A percentile compares a stretch with the other conserved stretches of the same genome.
phyloP scores from a whole-genome alignment of 2,888 invertebrate species.

The Pseudanteris insignis region DNA sequence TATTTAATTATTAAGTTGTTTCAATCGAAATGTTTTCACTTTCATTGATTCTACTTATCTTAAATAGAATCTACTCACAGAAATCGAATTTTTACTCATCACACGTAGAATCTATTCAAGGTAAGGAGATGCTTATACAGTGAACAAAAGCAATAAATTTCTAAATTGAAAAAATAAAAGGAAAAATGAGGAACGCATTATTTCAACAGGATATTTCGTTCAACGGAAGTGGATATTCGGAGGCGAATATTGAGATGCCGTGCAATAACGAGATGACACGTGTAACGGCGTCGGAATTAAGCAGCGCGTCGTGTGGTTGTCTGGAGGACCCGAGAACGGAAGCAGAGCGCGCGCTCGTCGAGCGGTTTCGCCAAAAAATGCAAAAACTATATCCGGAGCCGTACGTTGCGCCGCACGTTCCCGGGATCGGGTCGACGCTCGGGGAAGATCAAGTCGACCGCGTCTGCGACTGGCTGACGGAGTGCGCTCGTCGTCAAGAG shows the following conservation, averaged over 20 bases:
- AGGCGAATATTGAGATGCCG: neutral
- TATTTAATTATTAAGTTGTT: too few species aligned
- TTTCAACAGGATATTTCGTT: neutral
- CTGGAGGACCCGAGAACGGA: conserved; percentile 38
- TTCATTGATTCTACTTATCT: too few species aligned
- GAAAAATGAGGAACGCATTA: too few species aligned
- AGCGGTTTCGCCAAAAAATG: conserved; percentile 55
- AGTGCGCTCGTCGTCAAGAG: conserved; percentile 69
- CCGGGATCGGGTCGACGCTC: conserved; percentile 56
- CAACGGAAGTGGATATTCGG: neutral
- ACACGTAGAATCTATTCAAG: too few species aligned
- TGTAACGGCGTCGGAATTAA: conserved; percentile 19
- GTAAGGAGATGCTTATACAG: neutral
- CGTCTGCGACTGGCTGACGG: conserved; percentile 56
- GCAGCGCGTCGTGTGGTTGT: conserved; percentile 49
- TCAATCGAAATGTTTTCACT: too few species aligned
- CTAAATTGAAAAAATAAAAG: neutral
- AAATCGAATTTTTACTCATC: too few species aligned
- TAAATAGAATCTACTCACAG: neutral
- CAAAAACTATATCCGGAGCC: conserved; percentile 44
- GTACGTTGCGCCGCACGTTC: conserved; percentile 46
- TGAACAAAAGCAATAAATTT: neutral
- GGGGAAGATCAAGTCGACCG: conserved; percentile 50
- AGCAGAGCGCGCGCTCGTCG: conserved; percentile 45
- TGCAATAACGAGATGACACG: conserved; percentile 18